These are phyloP conservation scores for Agrypnia vestita DNA, from an alignment of 1,140 invertebrate species.

Conservation along the genomic window DNA sequence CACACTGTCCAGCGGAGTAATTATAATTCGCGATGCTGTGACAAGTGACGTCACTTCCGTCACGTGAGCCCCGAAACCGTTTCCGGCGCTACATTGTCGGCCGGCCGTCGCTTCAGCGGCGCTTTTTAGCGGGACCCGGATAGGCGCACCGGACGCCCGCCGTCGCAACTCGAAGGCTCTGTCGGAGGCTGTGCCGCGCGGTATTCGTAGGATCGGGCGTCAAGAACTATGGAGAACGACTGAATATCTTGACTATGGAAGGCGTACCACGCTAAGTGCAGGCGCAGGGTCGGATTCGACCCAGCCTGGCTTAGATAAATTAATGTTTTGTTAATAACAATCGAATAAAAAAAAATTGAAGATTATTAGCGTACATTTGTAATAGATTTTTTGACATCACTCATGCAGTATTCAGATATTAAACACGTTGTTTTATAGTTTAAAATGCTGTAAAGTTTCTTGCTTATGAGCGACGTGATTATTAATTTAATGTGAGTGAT, in stretches of 20 bases:
- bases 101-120: background rate
- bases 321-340: too few species aligned
- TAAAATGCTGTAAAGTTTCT: too few species aligned
- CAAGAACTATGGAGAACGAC: slow-evolving; percentile 37
- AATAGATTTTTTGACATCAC: too few species aligned
- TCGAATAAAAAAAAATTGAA: too few species aligned
- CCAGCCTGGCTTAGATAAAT: too few species aligned
- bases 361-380: too few species aligned
- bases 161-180: slow-evolving; percentile 24
- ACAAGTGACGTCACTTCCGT: background rate
- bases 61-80: background rate
- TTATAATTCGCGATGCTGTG: too few species aligned
- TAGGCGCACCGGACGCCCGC: slow-evolving; percentile 19
- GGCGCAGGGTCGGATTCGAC: background rate
- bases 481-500: too few species aligned
- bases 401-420: too few species aligned
- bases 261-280: slow-evolving; percentile 31
- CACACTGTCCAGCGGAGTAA: too few species aligned
- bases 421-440: too few species aligned
- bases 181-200: slow-evolving; percentile 24
- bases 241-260: slow-evolving; percentile 35
- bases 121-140: slow-evolving; percentile 13
- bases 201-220: slow-evolving; percentile 21
- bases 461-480: too few species aligned
- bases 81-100: background rate